Evolutionary conservation across 2,888 invertebrate genomes (phyloP).

Genomic region (Panopea generosa): DNA sequence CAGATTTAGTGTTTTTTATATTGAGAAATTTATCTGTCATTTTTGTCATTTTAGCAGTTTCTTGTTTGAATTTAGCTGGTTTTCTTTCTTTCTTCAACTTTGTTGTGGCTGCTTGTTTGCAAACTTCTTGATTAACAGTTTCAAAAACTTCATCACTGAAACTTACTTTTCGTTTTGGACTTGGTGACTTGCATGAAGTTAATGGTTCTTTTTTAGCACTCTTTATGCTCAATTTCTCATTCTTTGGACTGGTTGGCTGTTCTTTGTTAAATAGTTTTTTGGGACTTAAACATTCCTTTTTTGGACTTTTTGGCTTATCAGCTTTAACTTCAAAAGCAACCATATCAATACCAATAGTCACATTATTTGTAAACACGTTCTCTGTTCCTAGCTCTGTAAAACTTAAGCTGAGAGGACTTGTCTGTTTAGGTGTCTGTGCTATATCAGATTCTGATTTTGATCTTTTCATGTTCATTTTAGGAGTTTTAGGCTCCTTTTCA

Average conservation of each 20-base stretch:
- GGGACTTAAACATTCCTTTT: constrained; percentile 18
- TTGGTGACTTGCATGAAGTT: not conserved
- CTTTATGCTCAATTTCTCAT: not conserved
- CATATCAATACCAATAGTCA: no score
- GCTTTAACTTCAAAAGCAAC: no score
- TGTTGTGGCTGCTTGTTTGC: no score
- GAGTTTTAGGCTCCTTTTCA: constrained; percentile 68
- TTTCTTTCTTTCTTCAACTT: constrained; percentile 10
- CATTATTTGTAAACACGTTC: not conserved
- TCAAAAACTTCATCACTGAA: constrained; percentile 48
- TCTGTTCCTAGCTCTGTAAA: constrained; percentile 27
- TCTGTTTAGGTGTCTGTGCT: constrained; percentile 9
- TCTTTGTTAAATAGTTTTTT: constrained; percentile 7
- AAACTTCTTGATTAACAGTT: constrained; percentile 28
- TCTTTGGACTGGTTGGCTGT: constrained; percentile 17
- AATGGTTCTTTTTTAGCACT: not conserved
- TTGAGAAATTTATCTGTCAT: constrained; percentile 23
- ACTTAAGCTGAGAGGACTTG: constrained; percentile 33
- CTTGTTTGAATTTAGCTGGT: constrained; percentile 9
- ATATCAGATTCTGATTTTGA: constrained; percentile 63
- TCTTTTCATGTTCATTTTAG: constrained; percentile 45
- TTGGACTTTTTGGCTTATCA: constrained; percentile 5
- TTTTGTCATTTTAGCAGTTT: constrained; percentile 18
- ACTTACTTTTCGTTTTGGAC: constrained; percentile 40
- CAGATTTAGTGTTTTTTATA: constrained; percentile 14